Conservation (phyloP, 2,888 invertebrate genomes). For the Eristalis intricaria region DNA sequence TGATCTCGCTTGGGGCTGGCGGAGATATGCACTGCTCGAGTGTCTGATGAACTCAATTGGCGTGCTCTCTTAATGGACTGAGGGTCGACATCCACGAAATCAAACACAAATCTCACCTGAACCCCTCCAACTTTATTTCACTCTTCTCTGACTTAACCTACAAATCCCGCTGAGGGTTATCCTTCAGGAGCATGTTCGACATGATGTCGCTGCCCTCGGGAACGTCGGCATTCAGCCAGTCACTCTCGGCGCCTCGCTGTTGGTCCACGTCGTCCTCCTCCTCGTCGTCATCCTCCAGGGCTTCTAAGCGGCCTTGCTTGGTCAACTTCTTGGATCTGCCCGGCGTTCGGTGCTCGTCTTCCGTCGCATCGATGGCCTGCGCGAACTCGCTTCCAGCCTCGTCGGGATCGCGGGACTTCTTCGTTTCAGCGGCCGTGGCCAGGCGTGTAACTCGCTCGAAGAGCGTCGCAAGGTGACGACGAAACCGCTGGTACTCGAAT, state of each 20-base stretch:
- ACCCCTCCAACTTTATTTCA: background rate
- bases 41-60: background rate
- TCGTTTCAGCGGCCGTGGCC: conserved; percentile 72
- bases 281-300: conserved; percentile 59
- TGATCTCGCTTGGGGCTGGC: conserved; percentile 13
- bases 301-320: conserved; percentile 51
- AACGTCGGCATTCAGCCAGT: conserved; percentile 59
- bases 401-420: conserved; percentile 16
- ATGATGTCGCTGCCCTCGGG: conserved; percentile 41
- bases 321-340: conserved; percentile 12
- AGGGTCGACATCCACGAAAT: background rate
- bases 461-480: conserved; percentile 78
- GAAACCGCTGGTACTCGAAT: conserved; percentile 78
- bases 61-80: background rate
- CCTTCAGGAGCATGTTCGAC: conserved; percentile 36
- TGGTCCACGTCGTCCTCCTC: conserved; percentile 38
- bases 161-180: conserved; percentile 13
- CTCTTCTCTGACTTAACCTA: background rate
- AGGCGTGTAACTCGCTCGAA: conserved; percentile 79
- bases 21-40: background rate
- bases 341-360: conserved; percentile 60
- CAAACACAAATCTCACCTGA: background rate
- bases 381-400: conserved; percentile 28
- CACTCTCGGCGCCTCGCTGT: conserved; percentile 44
- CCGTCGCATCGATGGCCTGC: conserved; percentile 17